Evolutionary conservation across 2,113 vertebrate genomes (phyloP).

Genomic region (Alethe diademata): DNA sequence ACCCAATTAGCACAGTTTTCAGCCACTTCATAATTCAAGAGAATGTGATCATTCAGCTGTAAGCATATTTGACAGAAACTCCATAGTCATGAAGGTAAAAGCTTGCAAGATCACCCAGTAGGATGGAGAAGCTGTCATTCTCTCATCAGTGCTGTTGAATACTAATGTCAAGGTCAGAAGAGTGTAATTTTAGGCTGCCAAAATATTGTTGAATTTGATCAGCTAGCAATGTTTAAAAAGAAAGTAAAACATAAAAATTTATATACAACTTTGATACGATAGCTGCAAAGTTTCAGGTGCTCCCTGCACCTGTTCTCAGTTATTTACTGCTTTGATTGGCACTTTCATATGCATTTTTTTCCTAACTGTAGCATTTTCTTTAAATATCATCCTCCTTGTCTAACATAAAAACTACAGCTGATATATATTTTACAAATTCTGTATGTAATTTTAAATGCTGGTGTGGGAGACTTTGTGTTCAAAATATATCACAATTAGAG

Average conservation of each 20-base stretch:
- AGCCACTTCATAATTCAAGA: conserved; percentile 78
- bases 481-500: not conserved
- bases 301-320: not conserved
- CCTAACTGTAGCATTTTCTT: not conserved
- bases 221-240: conserved; percentile 56
- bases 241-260: conserved; percentile 59
- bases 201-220: conserved; percentile 74
- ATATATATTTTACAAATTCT: not conserved
- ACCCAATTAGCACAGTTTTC: conserved; percentile 77
- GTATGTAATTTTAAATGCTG: not conserved
- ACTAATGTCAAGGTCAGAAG: conserved; percentile 81
- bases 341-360: not conserved
- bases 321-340: not conserved
- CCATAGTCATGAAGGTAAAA: conserved; percentile 79
- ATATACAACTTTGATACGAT: conserved; percentile 22
- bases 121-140: conserved; percentile 79
- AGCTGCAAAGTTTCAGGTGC: conserved; percentile 1
- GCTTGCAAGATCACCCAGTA: conserved; percentile 76
- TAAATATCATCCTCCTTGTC: not conserved
- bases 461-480: not conserved
- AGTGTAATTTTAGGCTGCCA: conserved; percentile 79
- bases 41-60: conserved; percentile 76
- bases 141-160: conserved; percentile 74
- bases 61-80: conserved; percentile 81
- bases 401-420: not conserved